Evolutionary conservation across 2,888 invertebrate species (phyloP).

Genomic region (Drosophila helvetica): DNA sequence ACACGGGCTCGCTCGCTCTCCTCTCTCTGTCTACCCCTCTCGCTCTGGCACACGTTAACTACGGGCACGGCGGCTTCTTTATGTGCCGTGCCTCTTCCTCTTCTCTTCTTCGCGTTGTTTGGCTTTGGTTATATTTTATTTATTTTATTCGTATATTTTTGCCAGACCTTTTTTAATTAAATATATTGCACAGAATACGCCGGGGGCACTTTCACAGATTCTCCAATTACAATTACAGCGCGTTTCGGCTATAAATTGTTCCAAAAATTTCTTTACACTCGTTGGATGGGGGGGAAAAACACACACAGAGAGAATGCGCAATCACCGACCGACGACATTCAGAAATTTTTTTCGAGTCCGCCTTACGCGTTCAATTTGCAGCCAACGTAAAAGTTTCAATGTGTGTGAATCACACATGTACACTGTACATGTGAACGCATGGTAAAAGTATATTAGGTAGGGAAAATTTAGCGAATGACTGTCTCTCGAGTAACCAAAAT

Average conservation of each 20-base stretch:
- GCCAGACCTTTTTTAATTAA: constrained; percentile 22
- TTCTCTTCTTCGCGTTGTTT: constrained; percentile 18
- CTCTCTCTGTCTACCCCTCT: constrained; percentile 7
- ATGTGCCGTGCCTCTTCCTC: constrained; percentile 34
- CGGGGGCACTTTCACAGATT: not conserved
- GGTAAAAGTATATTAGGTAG: not conserved
- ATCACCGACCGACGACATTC: constrained; percentile 42
- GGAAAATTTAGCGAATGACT: not conserved
- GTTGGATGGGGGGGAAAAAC: constrained; percentile 23
- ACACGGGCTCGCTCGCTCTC: constrained; percentile 29
- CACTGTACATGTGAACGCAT: not conserved
- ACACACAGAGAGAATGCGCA: constrained; percentile 43
- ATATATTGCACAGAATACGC: constrained; percentile 18
- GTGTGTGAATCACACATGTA: not conserved
- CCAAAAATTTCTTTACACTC: constrained; percentile 64
- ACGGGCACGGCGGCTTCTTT: constrained; percentile 40
- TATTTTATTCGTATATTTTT: constrained; percentile 8
- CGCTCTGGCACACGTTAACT: constrained; percentile 1
- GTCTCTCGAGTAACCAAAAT: not conserved
- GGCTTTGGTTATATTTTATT: constrained; percentile 20
- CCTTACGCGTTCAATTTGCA: not conserved
- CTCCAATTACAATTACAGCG: not conserved
- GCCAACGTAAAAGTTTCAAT: not conserved
- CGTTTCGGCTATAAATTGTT: constrained; percentile 45
- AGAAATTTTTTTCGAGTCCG: constrained; percentile 50